phyloP scores from a whole-genome alignment of 2,888 invertebrate genomes.

The Antheraea assamensis region DNA sequence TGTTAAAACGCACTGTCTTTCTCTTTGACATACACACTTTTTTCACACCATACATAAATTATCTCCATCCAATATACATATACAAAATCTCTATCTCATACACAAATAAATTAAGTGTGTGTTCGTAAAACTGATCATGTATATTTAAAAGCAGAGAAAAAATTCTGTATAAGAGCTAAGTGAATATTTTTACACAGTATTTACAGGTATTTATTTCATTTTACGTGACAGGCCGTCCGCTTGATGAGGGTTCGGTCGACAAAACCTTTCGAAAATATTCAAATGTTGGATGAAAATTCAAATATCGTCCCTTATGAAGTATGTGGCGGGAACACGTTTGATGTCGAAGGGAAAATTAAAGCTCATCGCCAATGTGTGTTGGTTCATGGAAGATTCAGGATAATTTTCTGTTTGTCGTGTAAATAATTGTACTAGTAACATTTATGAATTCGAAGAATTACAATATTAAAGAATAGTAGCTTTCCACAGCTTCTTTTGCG shows the following conservation, averaged over 20 bases:
- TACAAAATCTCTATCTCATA: neutral
- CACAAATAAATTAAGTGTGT: neutral
- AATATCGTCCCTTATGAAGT: constrained; percentile 21
- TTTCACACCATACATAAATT: neutral
- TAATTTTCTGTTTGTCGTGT: neutral
- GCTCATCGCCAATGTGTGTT: neutral
- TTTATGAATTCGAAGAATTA: too few relatives aligned
- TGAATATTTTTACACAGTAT: constrained; percentile 30
- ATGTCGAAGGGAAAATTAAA: constrained; percentile 13
- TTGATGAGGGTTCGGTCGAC: constrained; percentile 41
- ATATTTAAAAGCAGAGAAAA: neutral
- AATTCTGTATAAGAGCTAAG: neutral
- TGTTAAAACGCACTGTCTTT: too few relatives aligned
- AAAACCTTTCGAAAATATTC: constrained; percentile 42
- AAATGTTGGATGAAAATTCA: constrained; percentile 32
- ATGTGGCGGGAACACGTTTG: constrained; percentile 14
- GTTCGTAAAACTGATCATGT: neutral
- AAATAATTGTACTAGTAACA: neutral
- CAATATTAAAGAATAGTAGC: too few relatives aligned
- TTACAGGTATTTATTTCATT: constrained; percentile 42
- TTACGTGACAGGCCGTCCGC: constrained; percentile 39
- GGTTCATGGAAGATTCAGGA: neutral
- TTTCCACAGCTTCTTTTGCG: too few relatives aligned
- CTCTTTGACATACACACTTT: too few relatives aligned
- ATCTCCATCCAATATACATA: neutral